Base-by-base conservation (phyloP, 1,140 invertebrate genomes). In the Drosophila bifasciata region DNA sequence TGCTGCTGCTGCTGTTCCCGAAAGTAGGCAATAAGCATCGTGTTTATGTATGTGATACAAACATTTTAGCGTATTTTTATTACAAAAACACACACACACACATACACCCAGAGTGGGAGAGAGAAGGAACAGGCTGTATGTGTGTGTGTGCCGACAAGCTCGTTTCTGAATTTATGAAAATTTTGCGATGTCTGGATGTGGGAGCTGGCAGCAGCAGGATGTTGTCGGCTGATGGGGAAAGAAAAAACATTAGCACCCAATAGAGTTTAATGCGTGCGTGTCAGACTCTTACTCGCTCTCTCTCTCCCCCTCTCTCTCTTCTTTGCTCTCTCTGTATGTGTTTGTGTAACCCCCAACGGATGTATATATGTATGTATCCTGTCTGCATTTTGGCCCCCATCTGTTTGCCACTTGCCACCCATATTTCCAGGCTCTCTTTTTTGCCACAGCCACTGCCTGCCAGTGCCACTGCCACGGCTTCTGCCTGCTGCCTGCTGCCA, bases 61-160 rank as follows among this genome's bases (percentile, higher is more conserved):
- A 88, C 83, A 88, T 86, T 86, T 83, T 88, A 86, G 83, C 83
- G 83, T 86, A 86, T 86, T 86, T 86, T 85, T 85, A 85, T 85
- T 85, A 85, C 77, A 72, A 60, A 86, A 48, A 63, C 76, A 79
- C 17, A 58, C 51, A 63, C 76, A 79, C 17, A 58, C 50, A 60
- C 53, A 21, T 51, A 50, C 53, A 51, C 23, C 19, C 19, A 32
- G 28, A 32, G 28, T 11, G 9, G 3, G 9, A 11, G 28, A 32
- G 28, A 2, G n/a, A n/a, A n/a, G n/a, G n/a, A n/a, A n/a, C n/a
- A 8, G 28, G 36, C 60, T 55, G 57, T 36, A 48, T 40, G 19
- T 9, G 16, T 28, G 17, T 19, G 8, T 43, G 60, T 41, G 80
- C 44, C 77, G 81, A 85, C 81, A 86, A 71, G 68, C 81, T 86